Conservation (phyloP, 2,888 invertebrate genomes). For the Diadegma fenestrale region DNA sequence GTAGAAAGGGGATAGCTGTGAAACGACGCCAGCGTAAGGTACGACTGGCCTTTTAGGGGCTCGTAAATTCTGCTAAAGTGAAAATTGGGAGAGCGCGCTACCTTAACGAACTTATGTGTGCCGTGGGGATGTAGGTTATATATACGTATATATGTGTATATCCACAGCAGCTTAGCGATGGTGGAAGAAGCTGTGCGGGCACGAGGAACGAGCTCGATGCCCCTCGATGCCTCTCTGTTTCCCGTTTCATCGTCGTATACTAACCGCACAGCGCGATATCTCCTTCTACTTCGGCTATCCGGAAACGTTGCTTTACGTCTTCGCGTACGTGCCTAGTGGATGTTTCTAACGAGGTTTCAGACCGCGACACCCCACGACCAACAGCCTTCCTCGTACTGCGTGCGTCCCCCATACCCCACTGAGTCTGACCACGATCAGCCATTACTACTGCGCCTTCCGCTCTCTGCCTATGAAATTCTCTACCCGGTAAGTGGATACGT, state of each 20-base stretch:
- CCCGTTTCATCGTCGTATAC: conserved; percentile 39
- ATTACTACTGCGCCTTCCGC: conserved; percentile 61
- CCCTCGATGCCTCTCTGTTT: conserved; percentile 35
- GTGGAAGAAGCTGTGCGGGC: conserved; percentile 38
- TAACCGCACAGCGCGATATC: conserved; percentile 50
- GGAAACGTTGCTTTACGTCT: conserved; percentile 39
- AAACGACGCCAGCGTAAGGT: conserved; percentile 62
- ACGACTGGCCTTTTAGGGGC: conserved; percentile 79
- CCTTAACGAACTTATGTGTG: conserved; percentile 82
- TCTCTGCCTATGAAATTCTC: conserved; percentile 44
- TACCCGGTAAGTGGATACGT: conserved; percentile 40
- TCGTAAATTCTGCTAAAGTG: conserved; percentile 82
- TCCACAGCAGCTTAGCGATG: conserved; percentile 4
- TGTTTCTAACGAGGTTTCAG: conserved; percentile 74
- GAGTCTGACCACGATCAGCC: conserved; percentile 62
- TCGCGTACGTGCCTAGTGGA: conserved; percentile 48
- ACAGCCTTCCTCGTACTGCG: conserved; percentile 52
- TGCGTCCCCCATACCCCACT: conserved; percentile 49
- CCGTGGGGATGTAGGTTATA: conserved; percentile 51
- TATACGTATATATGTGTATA: conserved; percentile 21
- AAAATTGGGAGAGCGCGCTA: conserved; percentile 79
- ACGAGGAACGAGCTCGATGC: conserved; percentile 40
- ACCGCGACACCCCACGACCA: conserved; percentile 68
- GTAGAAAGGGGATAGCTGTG: conserved; percentile 67
- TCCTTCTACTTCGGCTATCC: conserved; percentile 54